Evolutionary conservation across 1,140 invertebrate genomes (phyloP).

Genomic region (Drosophila insularis): DNA sequence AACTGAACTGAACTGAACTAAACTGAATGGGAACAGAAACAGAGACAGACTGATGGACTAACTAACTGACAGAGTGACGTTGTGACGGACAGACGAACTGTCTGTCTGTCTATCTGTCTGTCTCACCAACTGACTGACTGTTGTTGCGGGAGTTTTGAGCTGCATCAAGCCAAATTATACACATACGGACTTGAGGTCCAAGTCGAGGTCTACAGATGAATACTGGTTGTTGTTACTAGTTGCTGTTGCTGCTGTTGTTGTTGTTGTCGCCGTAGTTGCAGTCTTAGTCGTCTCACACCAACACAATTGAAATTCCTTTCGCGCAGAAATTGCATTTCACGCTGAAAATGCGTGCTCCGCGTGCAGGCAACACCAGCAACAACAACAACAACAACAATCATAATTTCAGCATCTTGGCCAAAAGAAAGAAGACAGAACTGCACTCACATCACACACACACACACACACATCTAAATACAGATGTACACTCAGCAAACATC

Average conservation of each 20-base stretch:
- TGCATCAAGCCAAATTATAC: slow-evolving; percentile 42
- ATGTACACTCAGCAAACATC: not conserved
- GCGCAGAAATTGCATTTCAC: slow-evolving; percentile 82
- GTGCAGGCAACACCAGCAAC: slow-evolving; percentile 63
- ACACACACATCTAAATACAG: not conserved
- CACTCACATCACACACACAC: too few species aligned
- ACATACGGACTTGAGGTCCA: slow-evolving; percentile 18
- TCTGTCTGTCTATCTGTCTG: slow-evolving; percentile 43
- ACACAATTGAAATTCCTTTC: slow-evolving; percentile 81
- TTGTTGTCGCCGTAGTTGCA: not conserved
- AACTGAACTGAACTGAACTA: slow-evolving; percentile 20
- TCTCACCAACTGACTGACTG: slow-evolving; percentile 22
- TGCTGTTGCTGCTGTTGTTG: slow-evolving; percentile 1
- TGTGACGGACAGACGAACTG: slow-evolving; percentile 6
- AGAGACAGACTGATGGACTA: slow-evolving; percentile 39
- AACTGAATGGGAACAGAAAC: not conserved
- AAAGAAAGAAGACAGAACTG: slow-evolving; percentile 21
- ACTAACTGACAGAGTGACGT: slow-evolving; percentile 9
- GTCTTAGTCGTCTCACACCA: slow-evolving; percentile 49
- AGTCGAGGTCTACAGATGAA: slow-evolving; percentile 3
- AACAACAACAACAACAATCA: slow-evolving; percentile 36
- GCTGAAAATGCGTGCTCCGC: slow-evolving; percentile 82
- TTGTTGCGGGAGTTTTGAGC: slow-evolving; percentile 58
- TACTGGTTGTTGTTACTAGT: slow-evolving; percentile 19
- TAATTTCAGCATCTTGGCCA: slow-evolving; percentile 29